Evolutionary conservation across 1,140 invertebrate genomes (phyloP).

Genomic region (Atta cephalotes): DNA sequence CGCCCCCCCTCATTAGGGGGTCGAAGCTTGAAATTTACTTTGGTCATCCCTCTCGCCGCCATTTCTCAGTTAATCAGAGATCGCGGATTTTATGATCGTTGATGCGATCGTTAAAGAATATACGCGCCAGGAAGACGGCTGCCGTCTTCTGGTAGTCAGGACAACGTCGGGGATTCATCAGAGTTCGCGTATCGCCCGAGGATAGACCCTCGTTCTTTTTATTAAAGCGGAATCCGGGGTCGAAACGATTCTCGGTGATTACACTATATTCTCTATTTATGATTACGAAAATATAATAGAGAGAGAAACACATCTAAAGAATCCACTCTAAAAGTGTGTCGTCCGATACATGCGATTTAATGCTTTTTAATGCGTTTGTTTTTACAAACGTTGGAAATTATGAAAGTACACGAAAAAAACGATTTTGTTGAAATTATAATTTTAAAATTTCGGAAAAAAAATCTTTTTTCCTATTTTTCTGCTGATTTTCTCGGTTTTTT

Average conservation of each 20-base stretch:
- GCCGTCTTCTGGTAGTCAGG: conserved; percentile 31
- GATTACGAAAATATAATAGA: background rate
- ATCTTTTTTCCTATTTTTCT: too few species aligned
- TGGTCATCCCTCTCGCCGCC: conserved; percentile 32
- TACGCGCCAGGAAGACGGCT: conserved; percentile 34
- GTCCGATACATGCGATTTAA: background rate
- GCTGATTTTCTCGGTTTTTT: too few species aligned
- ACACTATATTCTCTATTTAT: background rate
- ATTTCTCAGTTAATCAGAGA: conserved; percentile 73
- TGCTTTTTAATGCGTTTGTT: background rate
- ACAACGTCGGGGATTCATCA: conserved; percentile 53
- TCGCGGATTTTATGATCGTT: conserved; percentile 72
- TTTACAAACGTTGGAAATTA: background rate
- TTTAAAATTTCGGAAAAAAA: too few species aligned
- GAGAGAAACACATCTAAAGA: background rate
- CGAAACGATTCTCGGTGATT: background rate
- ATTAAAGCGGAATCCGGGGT: conserved; percentile 9
- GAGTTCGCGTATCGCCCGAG: background rate
- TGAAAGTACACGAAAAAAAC: background rate
- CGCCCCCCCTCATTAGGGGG: conserved; percentile 71
- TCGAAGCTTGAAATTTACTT: conserved; percentile 64
- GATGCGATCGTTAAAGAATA: conserved; percentile 69
- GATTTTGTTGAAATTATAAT: too few species aligned
- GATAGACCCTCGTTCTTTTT: background rate
- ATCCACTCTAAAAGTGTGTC: background rate